These are phyloP conservation scores for Silurus meridionalis DNA, from an alignment of 2,113 vertebrate genomes.

Conservation along the genomic window DNA sequence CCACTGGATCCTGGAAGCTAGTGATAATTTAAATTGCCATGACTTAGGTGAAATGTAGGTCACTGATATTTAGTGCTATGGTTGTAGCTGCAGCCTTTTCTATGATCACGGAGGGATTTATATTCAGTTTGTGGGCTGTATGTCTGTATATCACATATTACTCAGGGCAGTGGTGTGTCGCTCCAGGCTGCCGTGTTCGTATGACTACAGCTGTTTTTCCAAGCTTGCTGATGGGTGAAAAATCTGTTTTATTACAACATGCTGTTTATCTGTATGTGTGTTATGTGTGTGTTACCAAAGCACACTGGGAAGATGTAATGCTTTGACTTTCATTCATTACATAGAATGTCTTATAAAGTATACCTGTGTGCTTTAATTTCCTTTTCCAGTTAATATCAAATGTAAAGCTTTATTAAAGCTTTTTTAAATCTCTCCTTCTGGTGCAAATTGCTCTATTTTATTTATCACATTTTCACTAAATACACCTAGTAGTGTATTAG, in stretches of 20 bases:
- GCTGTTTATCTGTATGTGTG: neutral
- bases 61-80: neutral
- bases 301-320: neutral
- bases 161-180: neutral
- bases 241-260: neutral
- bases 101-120: neutral
- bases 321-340: neutral
- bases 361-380: neutral
- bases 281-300: neutral
- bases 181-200: neutral
- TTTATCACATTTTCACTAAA: conserved; percentile 12
- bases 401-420: neutral
- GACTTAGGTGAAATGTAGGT: neutral
- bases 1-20: neutral
- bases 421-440: neutral
- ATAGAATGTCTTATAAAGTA: neutral
- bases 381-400: neutral
- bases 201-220: neutral
- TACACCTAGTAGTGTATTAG: no score
- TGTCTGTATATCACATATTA: neutral
- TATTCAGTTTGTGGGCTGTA: neutral
- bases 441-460: neutral
- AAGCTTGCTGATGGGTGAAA: neutral
- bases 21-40: neutral
- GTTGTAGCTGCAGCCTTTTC: neutral